phyloP scores from a whole-genome alignment of 2,113 vertebrate species.

The Noctilio leporinus region DNA sequence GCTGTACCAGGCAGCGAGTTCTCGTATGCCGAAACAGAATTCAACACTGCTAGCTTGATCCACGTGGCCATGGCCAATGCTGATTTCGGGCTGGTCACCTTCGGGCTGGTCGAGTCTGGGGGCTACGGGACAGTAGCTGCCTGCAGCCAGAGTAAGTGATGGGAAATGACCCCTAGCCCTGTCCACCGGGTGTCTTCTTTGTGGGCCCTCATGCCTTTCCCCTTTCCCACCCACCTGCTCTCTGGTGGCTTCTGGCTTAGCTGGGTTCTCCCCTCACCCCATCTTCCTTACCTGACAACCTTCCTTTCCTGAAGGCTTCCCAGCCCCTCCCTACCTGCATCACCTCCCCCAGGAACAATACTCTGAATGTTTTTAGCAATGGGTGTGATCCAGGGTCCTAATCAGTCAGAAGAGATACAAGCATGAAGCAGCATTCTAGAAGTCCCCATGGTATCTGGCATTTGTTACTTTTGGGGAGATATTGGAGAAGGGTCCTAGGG shows the following conservation, averaged over 20 bases:
- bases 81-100: conserved; percentile 77
- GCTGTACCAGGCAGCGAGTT: conserved; percentile 74
- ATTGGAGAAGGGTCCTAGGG: background rate
- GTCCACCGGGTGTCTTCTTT: background rate
- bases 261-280: background rate
- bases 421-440: background rate
- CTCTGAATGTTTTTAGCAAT: background rate
- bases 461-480: background rate
- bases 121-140: conserved; percentile 76
- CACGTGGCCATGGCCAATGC: conserved; percentile 55
- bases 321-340: background rate
- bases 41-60: background rate
- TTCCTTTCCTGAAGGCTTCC: background rate
- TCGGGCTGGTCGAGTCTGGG: conserved; percentile 70
- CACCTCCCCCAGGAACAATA: background rate
- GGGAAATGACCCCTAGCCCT: background rate
- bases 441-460: background rate
- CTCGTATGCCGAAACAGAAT: conserved; percentile 77
- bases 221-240: background rate
- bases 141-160: conserved; percentile 67
- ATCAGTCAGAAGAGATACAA: background rate
- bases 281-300: background rate
- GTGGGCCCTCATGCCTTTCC: background rate
- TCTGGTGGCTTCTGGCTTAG: background rate
- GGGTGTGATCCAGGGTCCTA: background rate